Percentiles rank a stretch among this genome's conserved stretches.
phyloP scores from a whole-genome alignment of 2,797 vertebrate species.

The Trachops cirrhosus region DNA sequence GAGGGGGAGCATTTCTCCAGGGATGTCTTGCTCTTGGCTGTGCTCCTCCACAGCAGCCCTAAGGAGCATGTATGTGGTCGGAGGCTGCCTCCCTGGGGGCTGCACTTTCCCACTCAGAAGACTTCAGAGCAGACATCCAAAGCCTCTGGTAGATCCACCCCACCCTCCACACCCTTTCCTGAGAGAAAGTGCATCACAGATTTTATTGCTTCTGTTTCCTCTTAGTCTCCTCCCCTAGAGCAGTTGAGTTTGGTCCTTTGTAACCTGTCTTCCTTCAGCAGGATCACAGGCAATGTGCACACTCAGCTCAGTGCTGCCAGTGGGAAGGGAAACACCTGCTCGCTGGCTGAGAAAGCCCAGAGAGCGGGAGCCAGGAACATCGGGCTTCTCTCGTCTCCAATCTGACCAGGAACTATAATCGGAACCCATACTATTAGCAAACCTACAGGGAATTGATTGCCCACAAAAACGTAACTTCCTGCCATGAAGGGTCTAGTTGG shows the following conservation, averaged over 20 bases:
- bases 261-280: background rate
- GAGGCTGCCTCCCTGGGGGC: background rate
- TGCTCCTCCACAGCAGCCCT: background rate
- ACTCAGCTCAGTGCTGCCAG: background rate
- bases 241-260: background rate
- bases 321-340: background rate
- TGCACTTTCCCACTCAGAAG: slow-evolving; percentile 30
- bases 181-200: background rate
- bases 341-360: background rate
- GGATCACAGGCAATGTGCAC: background rate
- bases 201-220: slow-evolving; percentile 40
- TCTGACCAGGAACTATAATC: background rate
- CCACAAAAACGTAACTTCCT: background rate
- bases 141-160: background rate
- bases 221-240: background rate
- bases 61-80: background rate
- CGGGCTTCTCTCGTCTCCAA: background rate
- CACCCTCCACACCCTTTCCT: slow-evolving; percentile 35
- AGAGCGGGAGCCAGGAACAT: background rate
- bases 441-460: background rate
- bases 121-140: background rate
- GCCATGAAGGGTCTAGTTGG: background rate
- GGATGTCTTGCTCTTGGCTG: background rate
- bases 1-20: slow-evolving; percentile 6
- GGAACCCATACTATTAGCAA: background rate